Conservation (phyloP, 2,797 vertebrate species). For the Melanotaenia boesemani region DNA sequence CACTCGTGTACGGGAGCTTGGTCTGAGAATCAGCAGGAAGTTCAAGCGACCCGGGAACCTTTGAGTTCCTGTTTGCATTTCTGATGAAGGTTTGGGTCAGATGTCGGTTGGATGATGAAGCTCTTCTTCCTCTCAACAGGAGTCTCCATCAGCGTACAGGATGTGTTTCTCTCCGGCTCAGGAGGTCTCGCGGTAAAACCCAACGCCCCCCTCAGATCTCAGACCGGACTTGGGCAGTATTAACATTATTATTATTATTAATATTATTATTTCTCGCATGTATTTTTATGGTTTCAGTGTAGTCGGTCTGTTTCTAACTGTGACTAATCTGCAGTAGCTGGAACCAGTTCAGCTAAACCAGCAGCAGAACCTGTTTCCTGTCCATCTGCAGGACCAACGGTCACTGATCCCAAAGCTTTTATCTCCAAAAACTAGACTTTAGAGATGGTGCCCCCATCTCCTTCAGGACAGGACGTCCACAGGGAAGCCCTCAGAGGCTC, state of each 20-base stretch:
- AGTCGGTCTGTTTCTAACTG: conserved; percentile 12
- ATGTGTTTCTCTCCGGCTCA: conserved; percentile 61
- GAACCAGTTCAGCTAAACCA: conserved; percentile 14
- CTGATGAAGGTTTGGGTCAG: fast-evolving
- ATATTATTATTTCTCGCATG: background rate
- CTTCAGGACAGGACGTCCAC: background rate
- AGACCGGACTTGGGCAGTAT: conserved; percentile 22
- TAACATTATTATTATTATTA: conserved; percentile 15
- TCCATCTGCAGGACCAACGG: too few relatives aligned
- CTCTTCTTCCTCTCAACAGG: conserved; percentile 44
- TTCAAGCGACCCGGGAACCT: too few relatives aligned
- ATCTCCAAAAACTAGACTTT: too few relatives aligned
- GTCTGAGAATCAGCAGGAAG: too few relatives aligned
- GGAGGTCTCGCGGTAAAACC: conserved; percentile 43
- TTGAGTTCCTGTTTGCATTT: background rate
- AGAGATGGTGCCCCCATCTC: too few relatives aligned
- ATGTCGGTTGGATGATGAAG: background rate
- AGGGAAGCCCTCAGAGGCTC: too few relatives aligned
- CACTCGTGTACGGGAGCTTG: too few relatives aligned
- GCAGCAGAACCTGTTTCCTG: background rate
- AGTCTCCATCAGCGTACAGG: conserved; percentile 46
- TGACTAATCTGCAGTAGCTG: conserved; percentile 38
- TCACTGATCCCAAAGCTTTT: too few relatives aligned
- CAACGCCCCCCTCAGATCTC: background rate
- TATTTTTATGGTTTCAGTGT: background rate